Conservation (phyloP, 2,888 invertebrate genomes). For the Himalopsyche tibetana region DNA sequence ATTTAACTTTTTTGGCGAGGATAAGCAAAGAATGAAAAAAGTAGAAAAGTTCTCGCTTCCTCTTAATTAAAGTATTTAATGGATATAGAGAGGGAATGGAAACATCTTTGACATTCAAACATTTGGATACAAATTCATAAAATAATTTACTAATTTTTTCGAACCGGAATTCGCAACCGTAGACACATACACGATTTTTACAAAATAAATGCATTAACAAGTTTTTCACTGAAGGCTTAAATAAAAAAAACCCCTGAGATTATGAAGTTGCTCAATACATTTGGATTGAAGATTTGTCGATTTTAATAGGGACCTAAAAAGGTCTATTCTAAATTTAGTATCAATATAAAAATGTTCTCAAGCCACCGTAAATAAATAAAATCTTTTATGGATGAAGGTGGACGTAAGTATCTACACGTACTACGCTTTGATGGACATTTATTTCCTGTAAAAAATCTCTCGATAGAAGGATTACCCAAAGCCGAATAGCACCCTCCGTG, state of each 20-base stretch:
- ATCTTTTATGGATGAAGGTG: slow-evolving; percentile 2
- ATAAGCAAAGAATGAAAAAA: no score
- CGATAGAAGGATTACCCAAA: slow-evolving; percentile 27
- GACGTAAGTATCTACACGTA: neutral
- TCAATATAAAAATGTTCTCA: neutral
- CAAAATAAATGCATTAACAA: no score
- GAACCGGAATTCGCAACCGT: no score
- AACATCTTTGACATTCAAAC: no score
- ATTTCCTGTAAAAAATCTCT: slow-evolving; percentile 36
- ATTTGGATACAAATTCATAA: no score
- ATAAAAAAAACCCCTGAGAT: neutral
- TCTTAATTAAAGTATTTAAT: no score
- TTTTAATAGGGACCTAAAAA: slow-evolving; percentile 17
- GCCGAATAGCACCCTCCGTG: neutral
- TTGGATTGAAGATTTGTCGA: slow-evolving; percentile 27
- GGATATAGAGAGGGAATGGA: no score
- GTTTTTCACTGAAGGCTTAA: no score
- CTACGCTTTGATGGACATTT: slow-evolving; percentile 29
- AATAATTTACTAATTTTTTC: no score
- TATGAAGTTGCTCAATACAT: neutral
- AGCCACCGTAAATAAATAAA: slow-evolving; percentile 25
- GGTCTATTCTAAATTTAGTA: slow-evolving; percentile 24
- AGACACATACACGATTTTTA: no score
- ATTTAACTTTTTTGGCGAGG: no score
- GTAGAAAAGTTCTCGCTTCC: no score